These are phyloP conservation scores for Apis cerana DNA, from an alignment of 1,140 invertebrate species.

Conservation along the genomic window DNA sequence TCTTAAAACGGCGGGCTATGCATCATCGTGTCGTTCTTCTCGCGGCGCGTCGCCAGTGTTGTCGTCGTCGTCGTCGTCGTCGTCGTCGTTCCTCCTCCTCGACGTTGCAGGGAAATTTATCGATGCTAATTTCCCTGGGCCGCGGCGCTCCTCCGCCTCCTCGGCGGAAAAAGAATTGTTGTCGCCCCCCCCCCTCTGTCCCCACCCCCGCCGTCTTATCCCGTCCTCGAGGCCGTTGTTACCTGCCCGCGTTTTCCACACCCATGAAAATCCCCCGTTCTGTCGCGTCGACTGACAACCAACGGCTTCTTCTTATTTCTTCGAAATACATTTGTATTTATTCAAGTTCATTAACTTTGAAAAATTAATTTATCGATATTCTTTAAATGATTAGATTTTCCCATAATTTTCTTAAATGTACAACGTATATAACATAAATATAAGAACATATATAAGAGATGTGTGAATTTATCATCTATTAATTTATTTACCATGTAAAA, in stretches of 20 bases:
- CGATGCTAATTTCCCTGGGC: constrained; percentile 80
- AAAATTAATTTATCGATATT: no score
- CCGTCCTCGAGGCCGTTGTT: constrained; percentile 58
- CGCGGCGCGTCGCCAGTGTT: constrained; percentile 57
- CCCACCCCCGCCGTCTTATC: constrained; percentile 47
- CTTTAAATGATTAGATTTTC: no score
- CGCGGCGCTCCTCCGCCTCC: constrained; percentile 68
- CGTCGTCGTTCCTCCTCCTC: constrained; percentile 60
- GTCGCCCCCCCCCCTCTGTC: constrained; percentile 57
- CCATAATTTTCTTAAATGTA: no score
- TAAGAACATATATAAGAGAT: no score
- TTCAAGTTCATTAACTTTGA: no score
- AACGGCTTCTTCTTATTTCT: background rate
- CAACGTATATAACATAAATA: no score
- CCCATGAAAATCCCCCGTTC: constrained; percentile 49
- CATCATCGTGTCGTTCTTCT: constrained; percentile 81
- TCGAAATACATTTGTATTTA: no score
- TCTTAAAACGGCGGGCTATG: constrained; percentile 80
- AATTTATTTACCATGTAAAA: no score
- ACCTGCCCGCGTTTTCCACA: constrained; percentile 42
- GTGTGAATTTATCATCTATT: no score
- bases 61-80: constrained; percentile 56
- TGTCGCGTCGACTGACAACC: constrained; percentile 53
- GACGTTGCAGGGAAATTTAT: constrained; percentile 79
- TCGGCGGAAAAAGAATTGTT: constrained; percentile 74